Base-by-base conservation (phyloP, 2,797 vertebrate genomes). In the Margarornis squamiger region DNA sequence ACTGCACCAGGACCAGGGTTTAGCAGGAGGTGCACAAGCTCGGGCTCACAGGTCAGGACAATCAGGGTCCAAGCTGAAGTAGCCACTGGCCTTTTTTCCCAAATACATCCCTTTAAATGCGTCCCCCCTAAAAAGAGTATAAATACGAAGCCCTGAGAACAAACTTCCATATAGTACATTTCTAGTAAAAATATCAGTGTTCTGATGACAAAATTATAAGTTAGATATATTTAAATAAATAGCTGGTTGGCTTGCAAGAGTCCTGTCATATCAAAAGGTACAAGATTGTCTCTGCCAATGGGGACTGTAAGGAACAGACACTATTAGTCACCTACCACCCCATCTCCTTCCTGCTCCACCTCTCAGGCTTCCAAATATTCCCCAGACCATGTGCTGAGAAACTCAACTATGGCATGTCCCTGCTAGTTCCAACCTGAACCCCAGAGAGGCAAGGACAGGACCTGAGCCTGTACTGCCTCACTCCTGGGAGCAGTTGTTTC, bases 81-180 rank as follows among this genome's bases (percentile, higher is more conserved):
- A 65, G 78, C 83, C 88, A 82, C 92, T 52, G 74, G 80, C 59
- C 61, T 70, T 86, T 91, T 91, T 51, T 21, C 7, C 45, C 46
- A 74, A 90, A 94, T 24, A 74, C 74, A 92, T 68, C 88, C 80
- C 71, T 83, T 85, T 57, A 76, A 91, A 90, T 23, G 41, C 38
- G 80, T 10, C 27, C 48, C 48, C 80, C 71, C 78, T 59, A 59
- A 14, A 39, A 71, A 87, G 67, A 95, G 62, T 80, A 88, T 68
- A 95, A 95, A 96, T 48, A 93, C 0, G 38, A 86, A 93, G 91
- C 95, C 96, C 97, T 97, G 97, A 97, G 97, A 97, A 97, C 95
- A 96, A 96, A 94, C 88, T 86, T 73, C 94, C 86, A 39, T 9
- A 24, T 7, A 76, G 72, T 38, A 92, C 67, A 79, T 57, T 78